Percentiles rank a stretch among this genome's conserved stretches.
Conservation (phyloP, 2,888 invertebrate genomes). For the Tribolium freemani region DNA sequence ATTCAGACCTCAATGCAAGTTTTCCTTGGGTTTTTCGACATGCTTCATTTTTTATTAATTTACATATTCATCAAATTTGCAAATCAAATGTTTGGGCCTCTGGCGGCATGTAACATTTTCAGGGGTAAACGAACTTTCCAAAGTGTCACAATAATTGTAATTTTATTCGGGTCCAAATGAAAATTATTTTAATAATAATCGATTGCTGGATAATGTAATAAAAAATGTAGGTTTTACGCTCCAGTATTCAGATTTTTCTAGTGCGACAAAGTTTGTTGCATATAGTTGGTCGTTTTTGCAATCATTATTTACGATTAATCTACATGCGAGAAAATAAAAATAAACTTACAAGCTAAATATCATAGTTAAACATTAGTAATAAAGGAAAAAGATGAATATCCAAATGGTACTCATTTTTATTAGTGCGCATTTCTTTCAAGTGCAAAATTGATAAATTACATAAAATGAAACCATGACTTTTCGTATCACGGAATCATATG, state of each 20-base stretch:
- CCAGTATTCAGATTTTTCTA: not conserved
- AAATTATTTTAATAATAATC: too few relatives aligned
- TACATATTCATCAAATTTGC: slow-evolving; percentile 31
- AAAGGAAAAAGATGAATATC: not conserved
- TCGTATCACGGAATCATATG: not conserved
- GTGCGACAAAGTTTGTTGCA: slow-evolving; percentile 5
- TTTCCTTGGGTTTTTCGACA: not conserved
- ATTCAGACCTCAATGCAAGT: not conserved
- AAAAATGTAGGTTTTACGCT: not conserved
- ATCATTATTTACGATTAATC: slow-evolving; percentile 9
- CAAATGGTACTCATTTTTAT: too few relatives aligned
- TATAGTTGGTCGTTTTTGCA: slow-evolving; percentile 2
- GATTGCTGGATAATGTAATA: not conserved
- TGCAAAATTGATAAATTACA: not conserved
- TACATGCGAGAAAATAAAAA: slow-evolving; percentile 28
- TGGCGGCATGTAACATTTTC: not conserved
- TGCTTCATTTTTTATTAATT: slow-evolving; percentile 17
- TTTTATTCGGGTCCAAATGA: too few relatives aligned
- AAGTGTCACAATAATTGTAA: not conserved
- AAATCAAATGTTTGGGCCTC: slow-evolving; percentile 11
- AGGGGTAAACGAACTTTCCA: not conserved
- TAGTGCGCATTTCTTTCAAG: not conserved
- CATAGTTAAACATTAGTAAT: not conserved
- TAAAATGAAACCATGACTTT: not conserved
- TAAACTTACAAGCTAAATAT: slow-evolving; percentile 1